phyloP scores from a whole-genome alignment of 2,797 vertebrate species.

The Poecilia gillii region DNA sequence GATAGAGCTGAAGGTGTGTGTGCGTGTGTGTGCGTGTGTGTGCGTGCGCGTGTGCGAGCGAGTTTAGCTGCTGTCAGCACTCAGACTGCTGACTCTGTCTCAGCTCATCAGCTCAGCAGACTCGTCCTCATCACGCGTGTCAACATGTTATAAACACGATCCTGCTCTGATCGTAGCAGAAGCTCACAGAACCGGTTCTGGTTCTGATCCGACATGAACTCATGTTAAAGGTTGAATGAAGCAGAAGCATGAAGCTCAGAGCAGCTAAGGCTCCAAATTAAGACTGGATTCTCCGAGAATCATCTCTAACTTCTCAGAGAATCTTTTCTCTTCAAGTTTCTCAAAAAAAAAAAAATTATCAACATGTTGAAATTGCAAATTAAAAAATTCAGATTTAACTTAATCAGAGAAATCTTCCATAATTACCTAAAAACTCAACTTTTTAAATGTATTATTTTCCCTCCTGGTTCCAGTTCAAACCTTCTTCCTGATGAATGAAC shows the following conservation, averaged over 20 bases:
- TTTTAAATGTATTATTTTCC: neutral
- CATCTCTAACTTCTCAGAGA: no score
- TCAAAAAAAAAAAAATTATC: neutral
- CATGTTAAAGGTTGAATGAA: neutral
- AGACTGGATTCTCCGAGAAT: neutral
- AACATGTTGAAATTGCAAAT: neutral
- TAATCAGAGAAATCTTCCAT: neutral
- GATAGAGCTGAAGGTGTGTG: neutral
- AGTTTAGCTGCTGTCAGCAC: conserved; percentile 19
- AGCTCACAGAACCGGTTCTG: neutral
- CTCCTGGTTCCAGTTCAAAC: neutral
- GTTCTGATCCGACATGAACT: neutral
- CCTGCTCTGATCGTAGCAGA: neutral
- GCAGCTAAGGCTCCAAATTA: neutral
- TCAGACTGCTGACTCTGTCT: conserved; percentile 30
- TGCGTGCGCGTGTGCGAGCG: neutral
- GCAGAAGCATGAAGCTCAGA: neutral
- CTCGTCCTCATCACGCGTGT: conserved; percentile 5
- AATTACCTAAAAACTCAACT: neutral
- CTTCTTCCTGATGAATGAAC: neutral
- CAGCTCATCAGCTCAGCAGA: conserved; percentile 17
- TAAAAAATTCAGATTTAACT: neutral
- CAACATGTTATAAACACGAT: neutral
- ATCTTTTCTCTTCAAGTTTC: neutral
- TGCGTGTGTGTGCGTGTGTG: neutral